Evolutionary conservation across 92 coral and sea anemone species (phyloP).

Genomic region (Palythoa caribaeorum): DNA sequence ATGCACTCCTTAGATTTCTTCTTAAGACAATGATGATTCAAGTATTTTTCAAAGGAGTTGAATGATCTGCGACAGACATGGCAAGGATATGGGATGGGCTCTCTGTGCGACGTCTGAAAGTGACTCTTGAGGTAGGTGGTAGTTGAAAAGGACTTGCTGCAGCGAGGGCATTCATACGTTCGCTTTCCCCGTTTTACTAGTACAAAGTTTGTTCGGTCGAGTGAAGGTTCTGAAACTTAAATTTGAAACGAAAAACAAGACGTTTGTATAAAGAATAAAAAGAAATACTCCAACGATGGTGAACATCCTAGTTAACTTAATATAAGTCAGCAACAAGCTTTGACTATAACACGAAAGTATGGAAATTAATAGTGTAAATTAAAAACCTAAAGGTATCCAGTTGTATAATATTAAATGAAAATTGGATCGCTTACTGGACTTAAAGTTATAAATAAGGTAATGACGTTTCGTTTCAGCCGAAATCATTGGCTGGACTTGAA

Average conservation of each 20-base stretch:
- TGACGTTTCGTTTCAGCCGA: too few species aligned
- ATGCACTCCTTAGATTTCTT: conserved; percentile 14
- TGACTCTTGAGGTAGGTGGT: conserved; percentile 13
- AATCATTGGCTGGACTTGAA: too few species aligned
- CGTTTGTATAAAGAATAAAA: too few species aligned
- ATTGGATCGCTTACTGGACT: too few species aligned
- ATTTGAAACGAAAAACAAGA: background rate
- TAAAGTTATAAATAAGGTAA: too few species aligned
- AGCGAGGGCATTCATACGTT: background rate
- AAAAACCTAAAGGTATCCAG: too few species aligned
- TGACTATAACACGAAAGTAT: too few species aligned
- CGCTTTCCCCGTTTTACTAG: conserved; percentile 3
- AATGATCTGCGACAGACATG: conserved; percentile 7
- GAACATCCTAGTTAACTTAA: background rate
- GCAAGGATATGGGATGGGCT: conserved; percentile 8
- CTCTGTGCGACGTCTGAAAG: background rate
- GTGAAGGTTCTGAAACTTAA: background rate
- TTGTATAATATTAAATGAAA: too few species aligned
- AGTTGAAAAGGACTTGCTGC: background rate
- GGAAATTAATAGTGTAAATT: too few species aligned
- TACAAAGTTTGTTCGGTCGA: background rate
- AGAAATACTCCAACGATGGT: background rate
- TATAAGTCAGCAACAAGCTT: background rate
- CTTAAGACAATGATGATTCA: background rate
- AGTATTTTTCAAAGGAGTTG: conserved; percentile 8